Conservation (phyloP, 2,113 vertebrate genomes). For the Charina bottae region DNA sequence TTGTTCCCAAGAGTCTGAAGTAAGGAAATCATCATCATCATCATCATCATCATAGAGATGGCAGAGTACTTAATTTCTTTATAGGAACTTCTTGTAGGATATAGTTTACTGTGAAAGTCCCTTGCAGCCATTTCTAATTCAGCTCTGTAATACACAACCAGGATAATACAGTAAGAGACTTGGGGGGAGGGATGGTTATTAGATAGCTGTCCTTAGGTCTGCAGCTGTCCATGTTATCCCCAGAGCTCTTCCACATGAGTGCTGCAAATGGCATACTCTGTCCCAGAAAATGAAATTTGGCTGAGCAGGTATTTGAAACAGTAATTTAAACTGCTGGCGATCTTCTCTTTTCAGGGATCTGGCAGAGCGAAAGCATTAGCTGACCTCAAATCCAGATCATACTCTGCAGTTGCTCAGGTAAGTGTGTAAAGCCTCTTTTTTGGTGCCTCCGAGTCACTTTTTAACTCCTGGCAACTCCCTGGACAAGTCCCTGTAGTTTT, state of each 20-base stretch:
- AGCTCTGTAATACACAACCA: not conserved
- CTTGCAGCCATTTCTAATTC: not conserved
- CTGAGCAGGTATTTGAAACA: too few relatives aligned
- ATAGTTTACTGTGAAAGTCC: not conserved
- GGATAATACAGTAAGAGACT: not conserved
- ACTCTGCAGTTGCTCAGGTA: constrained; percentile 82
- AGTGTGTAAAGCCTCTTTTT: constrained; percentile 60
- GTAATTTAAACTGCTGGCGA: too few relatives aligned
- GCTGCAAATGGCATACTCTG: not conserved
- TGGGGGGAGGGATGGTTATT: not conserved
- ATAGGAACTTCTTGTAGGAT: not conserved
- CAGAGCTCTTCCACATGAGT: not conserved
- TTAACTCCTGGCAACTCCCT: not conserved
- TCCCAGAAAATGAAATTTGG: not conserved
- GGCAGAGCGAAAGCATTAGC: constrained; percentile 82
- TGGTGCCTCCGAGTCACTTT: not conserved
- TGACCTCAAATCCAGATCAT: constrained; percentile 88
- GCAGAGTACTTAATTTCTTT: not conserved
- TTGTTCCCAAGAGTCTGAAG: constrained; percentile 67
- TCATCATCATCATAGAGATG: not conserved
- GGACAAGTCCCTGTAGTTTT: not conserved
- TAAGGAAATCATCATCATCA: constrained; percentile 50
- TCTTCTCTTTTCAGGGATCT: constrained; percentile 76
- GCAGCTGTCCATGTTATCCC: too few relatives aligned
- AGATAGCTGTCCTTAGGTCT: not conserved